Conservation (phyloP, 2,888 invertebrate species). For the Rotaria macrura region DNA sequence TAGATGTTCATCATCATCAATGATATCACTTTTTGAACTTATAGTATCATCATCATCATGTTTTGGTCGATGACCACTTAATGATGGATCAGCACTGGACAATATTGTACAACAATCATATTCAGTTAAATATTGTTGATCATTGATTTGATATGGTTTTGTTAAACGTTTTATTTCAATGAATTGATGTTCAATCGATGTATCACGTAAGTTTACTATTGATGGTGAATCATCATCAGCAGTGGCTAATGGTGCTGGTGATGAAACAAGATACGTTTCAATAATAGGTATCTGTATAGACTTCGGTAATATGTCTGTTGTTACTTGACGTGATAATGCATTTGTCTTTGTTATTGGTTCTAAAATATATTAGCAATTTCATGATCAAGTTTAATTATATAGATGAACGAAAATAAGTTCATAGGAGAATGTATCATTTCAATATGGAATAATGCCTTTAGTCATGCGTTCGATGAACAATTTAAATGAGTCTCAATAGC, state of each 20-base stretch:
- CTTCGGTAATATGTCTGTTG: not conserved
- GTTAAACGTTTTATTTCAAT: not conserved
- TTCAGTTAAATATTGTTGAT: constrained; percentile 6
- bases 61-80: not conserved
- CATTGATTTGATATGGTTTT: not conserved
- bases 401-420: too few relatives aligned
- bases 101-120: constrained; percentile 15
- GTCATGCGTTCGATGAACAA: too few relatives aligned
- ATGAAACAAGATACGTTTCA: not conserved
- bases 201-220: not conserved
- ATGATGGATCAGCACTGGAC: not conserved
- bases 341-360: too few relatives aligned
- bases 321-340: not conserved
- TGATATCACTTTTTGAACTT: not conserved
- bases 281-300: not conserved
- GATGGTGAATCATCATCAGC: not conserved
- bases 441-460: too few relatives aligned
- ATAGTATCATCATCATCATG: not conserved
- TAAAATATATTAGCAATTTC: too few relatives aligned
- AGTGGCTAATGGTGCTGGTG: not conserved
- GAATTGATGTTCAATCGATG: not conserved
- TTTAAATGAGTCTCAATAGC: too few relatives aligned
- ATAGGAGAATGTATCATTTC: too few relatives aligned
- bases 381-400: too few relatives aligned
- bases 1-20: constrained; percentile 11